A percentile compares a stretch with the other conserved stretches of the same genome.
These are phyloP conservation scores for Dolichoris vasculosae DNA, from an alignment of 1,140 invertebrate species.

Conservation along the genomic window DNA sequence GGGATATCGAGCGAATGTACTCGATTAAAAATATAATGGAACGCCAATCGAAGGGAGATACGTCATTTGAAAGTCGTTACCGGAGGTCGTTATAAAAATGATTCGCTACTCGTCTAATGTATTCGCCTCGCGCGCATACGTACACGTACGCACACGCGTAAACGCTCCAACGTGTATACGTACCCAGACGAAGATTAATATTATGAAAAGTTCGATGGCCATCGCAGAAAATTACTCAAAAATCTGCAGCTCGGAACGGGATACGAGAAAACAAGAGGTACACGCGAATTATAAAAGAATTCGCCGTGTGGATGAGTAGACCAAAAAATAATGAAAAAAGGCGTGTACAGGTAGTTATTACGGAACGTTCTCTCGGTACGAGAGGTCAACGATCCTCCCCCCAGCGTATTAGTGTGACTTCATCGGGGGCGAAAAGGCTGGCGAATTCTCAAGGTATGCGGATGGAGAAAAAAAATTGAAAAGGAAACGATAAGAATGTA, in stretches of 20 bases:
- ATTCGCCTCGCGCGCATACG: no score
- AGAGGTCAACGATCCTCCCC: slow-evolving; percentile 38
- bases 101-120: neutral
- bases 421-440: slow-evolving; percentile 9
- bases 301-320: neutral
- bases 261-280: neutral
- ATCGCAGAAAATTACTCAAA: neutral
- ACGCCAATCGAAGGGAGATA: neutral
- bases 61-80: neutral
- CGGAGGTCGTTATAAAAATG: neutral
- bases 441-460: neutral
- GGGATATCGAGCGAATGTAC: neutral
- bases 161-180: no score
- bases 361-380: slow-evolving; percentile 10
- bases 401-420: slow-evolving; percentile 10
- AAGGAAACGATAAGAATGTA: neutral
- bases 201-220: neutral
- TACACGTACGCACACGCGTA: no score
- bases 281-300: neutral
- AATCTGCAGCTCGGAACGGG: no score
- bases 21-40: neutral
- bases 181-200: neutral
- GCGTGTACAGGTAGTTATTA: slow-evolving; percentile 30
- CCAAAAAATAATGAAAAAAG: slow-evolving; percentile 43
- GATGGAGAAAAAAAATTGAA: neutral